phyloP scores from a whole-genome alignment of 2,113 vertebrate species.

The Brachyistius frenatus region DNA sequence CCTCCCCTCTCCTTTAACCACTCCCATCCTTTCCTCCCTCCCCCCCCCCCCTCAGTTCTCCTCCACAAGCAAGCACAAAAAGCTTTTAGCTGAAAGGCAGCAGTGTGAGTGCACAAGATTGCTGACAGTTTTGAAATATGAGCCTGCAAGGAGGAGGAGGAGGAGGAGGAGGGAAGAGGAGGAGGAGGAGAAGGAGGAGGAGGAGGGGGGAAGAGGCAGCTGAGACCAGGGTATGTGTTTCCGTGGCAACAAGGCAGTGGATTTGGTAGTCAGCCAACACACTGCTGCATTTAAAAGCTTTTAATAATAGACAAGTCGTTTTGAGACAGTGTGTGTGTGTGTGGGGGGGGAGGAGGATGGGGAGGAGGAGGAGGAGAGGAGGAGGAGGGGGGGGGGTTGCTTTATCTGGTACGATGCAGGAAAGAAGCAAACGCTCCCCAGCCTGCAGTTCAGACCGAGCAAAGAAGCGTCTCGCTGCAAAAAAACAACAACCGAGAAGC shows the following conservation, averaged over 20 bases:
- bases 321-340: constrained; percentile 23
- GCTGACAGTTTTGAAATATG: constrained; percentile 93
- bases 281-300: constrained; percentile 85
- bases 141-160: constrained; percentile 73
- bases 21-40: constrained; percentile 65
- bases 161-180: neutral
- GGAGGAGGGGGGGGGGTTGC: constrained; percentile 37
- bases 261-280: constrained; percentile 70
- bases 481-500: constrained; percentile 20
- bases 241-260: constrained; percentile 75
- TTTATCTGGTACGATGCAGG: constrained; percentile 47
- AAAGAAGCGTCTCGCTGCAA: constrained; percentile 26
- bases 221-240: constrained; percentile 68
- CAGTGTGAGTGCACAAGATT: constrained; percentile 86
- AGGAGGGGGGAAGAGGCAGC: constrained; percentile 31
- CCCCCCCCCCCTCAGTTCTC: constrained; percentile 65
- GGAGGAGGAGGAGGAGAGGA: neutral
- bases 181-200: neutral
- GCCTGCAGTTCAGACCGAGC: constrained; percentile 35
- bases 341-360: constrained; percentile 7
- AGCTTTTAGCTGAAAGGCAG: constrained; percentile 99
- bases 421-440: constrained; percentile 24
- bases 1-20: constrained; percentile 70
- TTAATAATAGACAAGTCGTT: constrained; percentile 81
- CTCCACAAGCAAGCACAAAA: constrained; percentile 90